These are phyloP conservation scores for Calliphora vomitoria DNA, from an alignment of 2,888 invertebrate genomes.

Conservation along the genomic window DNA sequence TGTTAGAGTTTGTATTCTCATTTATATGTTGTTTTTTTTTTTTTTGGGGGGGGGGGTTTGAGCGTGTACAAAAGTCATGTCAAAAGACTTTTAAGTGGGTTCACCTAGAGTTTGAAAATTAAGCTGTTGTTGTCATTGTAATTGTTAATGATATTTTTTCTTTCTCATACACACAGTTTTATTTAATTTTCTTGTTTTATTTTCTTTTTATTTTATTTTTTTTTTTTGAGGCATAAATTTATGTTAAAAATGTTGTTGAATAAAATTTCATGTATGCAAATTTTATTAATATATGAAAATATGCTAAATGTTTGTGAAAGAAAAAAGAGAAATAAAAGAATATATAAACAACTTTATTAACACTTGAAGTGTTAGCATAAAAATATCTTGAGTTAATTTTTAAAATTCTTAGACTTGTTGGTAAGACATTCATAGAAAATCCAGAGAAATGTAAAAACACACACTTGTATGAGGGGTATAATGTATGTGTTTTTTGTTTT, in stretches of 20 bases:
- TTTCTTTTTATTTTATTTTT: conserved; percentile 16
- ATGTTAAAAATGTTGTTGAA: not conserved
- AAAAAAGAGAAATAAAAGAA: conserved; percentile 19
- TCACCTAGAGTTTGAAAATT: conserved; percentile 75
- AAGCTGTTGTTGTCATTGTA: conserved; percentile 70
- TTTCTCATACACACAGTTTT: not conserved
- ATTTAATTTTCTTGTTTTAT: not conserved
- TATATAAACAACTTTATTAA: conserved; percentile 60
- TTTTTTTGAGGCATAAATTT: conserved; percentile 43
- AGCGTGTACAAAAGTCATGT: conserved; percentile 73
- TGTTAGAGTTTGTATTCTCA: not conserved
- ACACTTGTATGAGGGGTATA: not conserved
- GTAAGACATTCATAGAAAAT: conserved; percentile 19
- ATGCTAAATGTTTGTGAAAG: conserved; percentile 60
- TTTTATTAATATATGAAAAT: conserved; percentile 61
- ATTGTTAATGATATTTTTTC: conserved; percentile 64
- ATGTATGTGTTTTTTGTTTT: not conserved
- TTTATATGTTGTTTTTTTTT: conserved; percentile 37
- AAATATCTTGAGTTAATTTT: conserved; percentile 67
- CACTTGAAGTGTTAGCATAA: conserved; percentile 68
- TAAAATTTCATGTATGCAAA: conserved; percentile 57
- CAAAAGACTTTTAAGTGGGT: conserved; percentile 81
- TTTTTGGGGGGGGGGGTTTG: not conserved
- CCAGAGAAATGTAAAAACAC: not conserved
- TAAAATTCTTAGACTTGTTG: conserved; percentile 37